These are phyloP conservation scores for Harpalus rufipes DNA, from an alignment of 2,888 invertebrate genomes.

Conservation along the genomic window DNA sequence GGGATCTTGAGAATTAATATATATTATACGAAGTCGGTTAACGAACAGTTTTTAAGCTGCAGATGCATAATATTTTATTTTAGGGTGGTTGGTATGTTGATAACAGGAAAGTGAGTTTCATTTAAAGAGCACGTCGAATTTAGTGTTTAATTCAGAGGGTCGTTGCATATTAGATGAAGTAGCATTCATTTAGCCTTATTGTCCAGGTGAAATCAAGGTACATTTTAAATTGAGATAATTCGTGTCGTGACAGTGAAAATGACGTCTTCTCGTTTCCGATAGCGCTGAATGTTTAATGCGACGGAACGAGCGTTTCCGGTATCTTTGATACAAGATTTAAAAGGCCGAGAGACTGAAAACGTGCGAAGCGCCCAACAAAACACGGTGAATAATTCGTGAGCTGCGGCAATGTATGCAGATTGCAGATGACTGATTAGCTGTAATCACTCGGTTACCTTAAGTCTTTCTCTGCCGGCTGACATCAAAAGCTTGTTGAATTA, in stretches of 20 bases:
- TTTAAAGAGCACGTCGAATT: not conserved
- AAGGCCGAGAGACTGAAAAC: slow-evolving; percentile 44
- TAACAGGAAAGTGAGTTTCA: no score
- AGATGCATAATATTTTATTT: no score
- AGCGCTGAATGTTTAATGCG: slow-evolving; percentile 52
- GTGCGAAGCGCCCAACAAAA: slow-evolving; percentile 66
- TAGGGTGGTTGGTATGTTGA: no score
- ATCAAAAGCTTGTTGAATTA: slow-evolving; percentile 75
- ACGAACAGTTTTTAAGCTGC: no score
- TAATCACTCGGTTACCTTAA: slow-evolving; percentile 72
- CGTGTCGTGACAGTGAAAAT: slow-evolving; percentile 55
- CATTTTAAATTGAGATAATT: slow-evolving; percentile 52
- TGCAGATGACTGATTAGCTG: slow-evolving; percentile 73
- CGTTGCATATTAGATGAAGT: slow-evolving; percentile 26
- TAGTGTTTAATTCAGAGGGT: slow-evolving; percentile 5
- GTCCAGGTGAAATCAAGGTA: slow-evolving; percentile 13
- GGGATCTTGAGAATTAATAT: no score
- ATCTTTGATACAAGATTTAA: slow-evolving; percentile 65
- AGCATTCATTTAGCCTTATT: slow-evolving; percentile 6
- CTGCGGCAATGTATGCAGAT: slow-evolving; percentile 73
- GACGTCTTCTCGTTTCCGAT: slow-evolving; percentile 38
- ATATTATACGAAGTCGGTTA: no score
- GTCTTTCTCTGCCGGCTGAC: slow-evolving; percentile 70
- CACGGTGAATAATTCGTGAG: slow-evolving; percentile 68
- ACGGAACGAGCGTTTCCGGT: slow-evolving; percentile 57